Conservation (phyloP, 2,113 vertebrate genomes). For the Coturnix japonica region DNA sequence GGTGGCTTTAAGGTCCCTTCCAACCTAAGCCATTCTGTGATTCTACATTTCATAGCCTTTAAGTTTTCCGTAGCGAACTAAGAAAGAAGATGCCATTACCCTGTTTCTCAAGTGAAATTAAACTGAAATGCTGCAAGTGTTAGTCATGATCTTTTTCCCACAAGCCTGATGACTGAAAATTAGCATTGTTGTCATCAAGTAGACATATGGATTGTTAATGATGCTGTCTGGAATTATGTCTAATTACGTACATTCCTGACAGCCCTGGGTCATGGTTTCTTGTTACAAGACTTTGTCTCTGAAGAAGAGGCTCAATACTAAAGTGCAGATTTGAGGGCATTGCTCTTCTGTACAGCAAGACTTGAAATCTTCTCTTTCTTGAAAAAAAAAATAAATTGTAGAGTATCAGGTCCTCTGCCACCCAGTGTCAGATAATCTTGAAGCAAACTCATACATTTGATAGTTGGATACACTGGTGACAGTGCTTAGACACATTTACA, state of each 20-base stretch:
- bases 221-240: neutral
- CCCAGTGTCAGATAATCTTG: neutral
- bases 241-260: neutral
- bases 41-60: neutral
- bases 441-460: conserved; percentile 12
- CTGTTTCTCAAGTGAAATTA: neutral
- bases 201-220: neutral
- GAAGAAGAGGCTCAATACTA: neutral
- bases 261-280: neutral
- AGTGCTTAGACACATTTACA: neutral
- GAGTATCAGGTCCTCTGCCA: conserved; percentile 30
- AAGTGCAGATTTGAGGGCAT: neutral
- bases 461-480: neutral
- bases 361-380: conserved; percentile 43
- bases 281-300: neutral
- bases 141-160: neutral
- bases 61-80: neutral
- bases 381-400: conserved; percentile 14
- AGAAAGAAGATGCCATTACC: neutral
- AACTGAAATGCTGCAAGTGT: neutral
- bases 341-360: neutral
- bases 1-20: neutral
- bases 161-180: neutral
- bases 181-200: neutral
- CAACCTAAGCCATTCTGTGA: neutral